Percentiles rank a stretch among this genome's conserved stretches.
Evolutionary conservation across 2,113 vertebrate species (phyloP).

Genomic region (Hemichromis elongatus): DNA sequence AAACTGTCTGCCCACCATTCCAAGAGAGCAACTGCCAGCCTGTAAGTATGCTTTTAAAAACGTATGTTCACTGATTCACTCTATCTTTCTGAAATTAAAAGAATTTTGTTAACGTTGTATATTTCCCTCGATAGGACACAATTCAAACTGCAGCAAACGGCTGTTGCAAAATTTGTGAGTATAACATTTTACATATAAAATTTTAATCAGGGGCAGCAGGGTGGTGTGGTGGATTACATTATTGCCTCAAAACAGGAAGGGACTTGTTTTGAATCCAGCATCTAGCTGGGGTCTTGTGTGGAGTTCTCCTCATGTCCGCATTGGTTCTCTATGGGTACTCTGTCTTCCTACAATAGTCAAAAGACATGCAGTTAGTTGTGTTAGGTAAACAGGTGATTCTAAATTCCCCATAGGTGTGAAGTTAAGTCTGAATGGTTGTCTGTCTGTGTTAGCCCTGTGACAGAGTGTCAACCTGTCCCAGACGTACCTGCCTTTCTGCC

Average conservation of each 20-base stretch:
- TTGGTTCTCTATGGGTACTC: too few relatives aligned
- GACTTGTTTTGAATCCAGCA: neutral
- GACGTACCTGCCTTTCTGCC: too few relatives aligned
- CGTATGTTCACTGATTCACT: neutral
- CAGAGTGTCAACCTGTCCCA: too few relatives aligned
- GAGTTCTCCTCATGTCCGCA: too few relatives aligned
- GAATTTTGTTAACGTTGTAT: conserved; percentile 30
- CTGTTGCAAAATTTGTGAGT: neutral
- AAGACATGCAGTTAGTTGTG: too few relatives aligned
- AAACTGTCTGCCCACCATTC: conserved; percentile 81
- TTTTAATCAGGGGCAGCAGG: neutral
- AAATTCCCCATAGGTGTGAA: too few relatives aligned
- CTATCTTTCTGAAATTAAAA: neutral
- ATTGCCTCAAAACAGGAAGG: fast-evolving
- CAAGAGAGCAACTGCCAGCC: conserved; percentile 73
- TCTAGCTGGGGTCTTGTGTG: neutral
- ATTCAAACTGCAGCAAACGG: neutral
- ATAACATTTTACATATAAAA: neutral
- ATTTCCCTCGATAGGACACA: neutral
- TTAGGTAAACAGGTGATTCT: too few relatives aligned
- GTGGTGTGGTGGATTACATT: neutral
- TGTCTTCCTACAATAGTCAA: too few relatives aligned
- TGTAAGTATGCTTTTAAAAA: conserved; percentile 67
- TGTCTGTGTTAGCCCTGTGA: conserved; percentile 47
- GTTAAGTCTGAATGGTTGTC: conserved; percentile 12